Percentiles rank a stretch among this genome's conserved stretches.
phyloP scores from a whole-genome alignment of 2,797 vertebrate species.

The Chelidonichthys spinosus region DNA sequence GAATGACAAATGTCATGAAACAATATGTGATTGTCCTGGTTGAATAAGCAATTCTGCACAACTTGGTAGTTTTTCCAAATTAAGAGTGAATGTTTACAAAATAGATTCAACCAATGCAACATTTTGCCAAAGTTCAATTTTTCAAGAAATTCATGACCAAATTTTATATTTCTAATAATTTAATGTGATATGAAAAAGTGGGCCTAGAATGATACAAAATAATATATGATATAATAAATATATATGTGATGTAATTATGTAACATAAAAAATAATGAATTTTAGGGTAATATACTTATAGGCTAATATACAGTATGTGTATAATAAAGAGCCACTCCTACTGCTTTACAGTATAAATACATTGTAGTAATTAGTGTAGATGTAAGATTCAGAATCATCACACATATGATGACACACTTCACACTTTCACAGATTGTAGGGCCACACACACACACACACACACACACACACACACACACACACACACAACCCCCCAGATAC shows the following conservation, averaged over 20 bases:
- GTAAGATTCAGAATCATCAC: neutral
- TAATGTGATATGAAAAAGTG: neutral
- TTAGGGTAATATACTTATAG: neutral
- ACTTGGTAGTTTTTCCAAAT: neutral
- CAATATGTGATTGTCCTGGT: too few relatives aligned
- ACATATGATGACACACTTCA: neutral
- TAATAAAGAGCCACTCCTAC: neutral
- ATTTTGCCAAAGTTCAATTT: neutral
- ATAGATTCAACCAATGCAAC: neutral
- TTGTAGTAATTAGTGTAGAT: neutral
- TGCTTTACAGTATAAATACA: neutral
- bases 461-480: too few relatives aligned
- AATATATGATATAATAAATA: neutral
- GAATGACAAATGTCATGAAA: too few relatives aligned
- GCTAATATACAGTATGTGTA: neutral
- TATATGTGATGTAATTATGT: too few relatives aligned
- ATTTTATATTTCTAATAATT: neutral
- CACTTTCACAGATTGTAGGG: constrained; percentile 7
- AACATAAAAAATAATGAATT: neutral
- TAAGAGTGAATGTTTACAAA: neutral
- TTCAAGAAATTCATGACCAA: neutral
- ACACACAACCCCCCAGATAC: too few relatives aligned
- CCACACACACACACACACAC: too few relatives aligned
- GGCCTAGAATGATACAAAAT: neutral
- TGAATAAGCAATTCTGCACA: neutral